Evolutionary conservation across 2,888 invertebrate species (phyloP).

Genomic region (Eupithecia exiguata): DNA sequence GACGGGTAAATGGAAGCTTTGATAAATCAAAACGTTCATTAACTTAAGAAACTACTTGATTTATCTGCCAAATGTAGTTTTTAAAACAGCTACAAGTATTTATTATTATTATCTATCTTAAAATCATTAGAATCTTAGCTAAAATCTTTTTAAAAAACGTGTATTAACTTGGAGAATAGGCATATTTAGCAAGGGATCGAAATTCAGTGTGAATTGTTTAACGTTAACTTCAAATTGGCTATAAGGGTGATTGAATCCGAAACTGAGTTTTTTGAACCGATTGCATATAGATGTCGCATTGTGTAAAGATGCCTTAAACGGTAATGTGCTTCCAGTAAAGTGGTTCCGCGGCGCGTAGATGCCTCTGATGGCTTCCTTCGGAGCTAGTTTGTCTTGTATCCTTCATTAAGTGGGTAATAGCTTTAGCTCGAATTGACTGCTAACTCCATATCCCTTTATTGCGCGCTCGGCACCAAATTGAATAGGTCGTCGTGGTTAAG

Average conservation of each 20-base stretch:
- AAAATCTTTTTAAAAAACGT: too few relatives aligned
- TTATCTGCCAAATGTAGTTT: not conserved
- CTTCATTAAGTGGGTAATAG: conserved; percentile 68
- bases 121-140: too few relatives aligned
- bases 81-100: not conserved
- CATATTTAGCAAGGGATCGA: too few relatives aligned
- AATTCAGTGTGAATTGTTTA: too few relatives aligned
- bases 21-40: not conserved
- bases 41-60: not conserved
- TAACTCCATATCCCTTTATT: conserved; percentile 52
- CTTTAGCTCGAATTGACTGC: conserved; percentile 60
- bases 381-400: conserved; percentile 69
- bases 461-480: conserved; percentile 51
- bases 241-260: not conserved
- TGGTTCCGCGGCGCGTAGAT: conserved; percentile 66
- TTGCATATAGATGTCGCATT: not conserved
- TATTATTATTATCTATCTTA: too few relatives aligned
- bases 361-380: conserved; percentile 66
- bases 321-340: conserved; percentile 64
- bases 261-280: not conserved
- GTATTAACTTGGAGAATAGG: too few relatives aligned
- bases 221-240: not conserved
- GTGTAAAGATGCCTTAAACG: conserved; percentile 20
- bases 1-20: not conserved
- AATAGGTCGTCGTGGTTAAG: conserved; percentile 48